These are phyloP conservation scores for Andrena trimmerana DNA, from an alignment of 2,888 invertebrate species.

Conservation along the genomic window DNA sequence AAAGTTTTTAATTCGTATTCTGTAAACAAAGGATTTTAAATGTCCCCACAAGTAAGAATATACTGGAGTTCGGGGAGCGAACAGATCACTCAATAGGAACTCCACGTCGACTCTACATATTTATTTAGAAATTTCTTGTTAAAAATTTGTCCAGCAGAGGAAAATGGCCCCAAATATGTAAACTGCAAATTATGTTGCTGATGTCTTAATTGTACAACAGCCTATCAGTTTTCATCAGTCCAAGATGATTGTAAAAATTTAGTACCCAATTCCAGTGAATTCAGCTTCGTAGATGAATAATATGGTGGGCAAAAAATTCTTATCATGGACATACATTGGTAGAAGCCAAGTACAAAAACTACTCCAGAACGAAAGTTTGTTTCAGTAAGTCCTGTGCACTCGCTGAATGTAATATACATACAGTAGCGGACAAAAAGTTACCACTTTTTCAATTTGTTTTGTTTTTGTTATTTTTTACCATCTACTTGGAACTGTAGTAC, in stretches of 20 bases:
- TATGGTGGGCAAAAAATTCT: not conserved
- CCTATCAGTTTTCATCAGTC: not conserved
- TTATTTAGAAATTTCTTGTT: not conserved
- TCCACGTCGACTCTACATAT: not conserved
- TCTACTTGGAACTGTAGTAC: too few species aligned
- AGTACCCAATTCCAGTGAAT: not conserved
- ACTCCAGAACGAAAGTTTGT: too few species aligned
- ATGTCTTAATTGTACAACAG: not conserved
- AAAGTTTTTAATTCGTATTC: too few species aligned
- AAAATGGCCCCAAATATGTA: not conserved
- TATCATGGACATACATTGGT: not conserved
- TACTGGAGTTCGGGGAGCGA: not conserved
- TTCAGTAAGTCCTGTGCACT: too few species aligned
- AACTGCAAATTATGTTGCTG: not conserved
- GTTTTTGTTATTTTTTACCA: too few species aligned
- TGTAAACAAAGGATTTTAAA: not conserved
- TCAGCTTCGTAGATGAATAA: not conserved
- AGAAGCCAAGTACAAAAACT: too few species aligned
- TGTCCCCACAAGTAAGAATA: not conserved
- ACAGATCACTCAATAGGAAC: not conserved
- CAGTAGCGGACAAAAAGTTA: not conserved
- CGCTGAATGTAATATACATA: too few species aligned
- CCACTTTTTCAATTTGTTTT: too few species aligned
- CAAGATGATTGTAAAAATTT: not conserved
- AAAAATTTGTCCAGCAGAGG: not conserved